Percentiles rank a stretch among this genome's conserved stretches.
Conservation (phyloP, 2,888 invertebrate genomes). For the Penaeus monodon region DNA sequence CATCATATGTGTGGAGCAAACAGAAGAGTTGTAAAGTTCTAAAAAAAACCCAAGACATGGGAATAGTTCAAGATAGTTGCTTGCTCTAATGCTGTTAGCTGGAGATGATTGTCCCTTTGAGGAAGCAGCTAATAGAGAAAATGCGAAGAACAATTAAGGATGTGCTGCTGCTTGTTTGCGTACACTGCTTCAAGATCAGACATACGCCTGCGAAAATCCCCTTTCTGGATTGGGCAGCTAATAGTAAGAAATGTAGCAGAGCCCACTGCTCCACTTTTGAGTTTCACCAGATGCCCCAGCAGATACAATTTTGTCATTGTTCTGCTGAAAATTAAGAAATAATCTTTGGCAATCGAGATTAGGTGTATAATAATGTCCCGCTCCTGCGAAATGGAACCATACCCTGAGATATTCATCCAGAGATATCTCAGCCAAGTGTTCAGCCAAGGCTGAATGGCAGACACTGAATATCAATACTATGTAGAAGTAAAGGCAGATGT, state of each 20-base stretch:
- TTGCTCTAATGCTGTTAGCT: conserved; percentile 79
- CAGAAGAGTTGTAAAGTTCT: conserved; percentile 82
- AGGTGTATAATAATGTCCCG: conserved; percentile 75
- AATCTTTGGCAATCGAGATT: conserved; percentile 78
- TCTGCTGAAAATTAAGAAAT: conserved; percentile 69
- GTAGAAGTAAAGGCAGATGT: conserved; percentile 74
- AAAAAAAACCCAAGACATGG: conserved; percentile 85
- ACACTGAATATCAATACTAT: conserved; percentile 33
- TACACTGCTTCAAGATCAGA: conserved; percentile 81
- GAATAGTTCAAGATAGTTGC: conserved; percentile 81
- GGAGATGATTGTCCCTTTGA: conserved; percentile 82
- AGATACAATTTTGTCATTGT: conserved; percentile 56
- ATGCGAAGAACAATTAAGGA: conserved; percentile 85
- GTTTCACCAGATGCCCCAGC: conserved; percentile 46
- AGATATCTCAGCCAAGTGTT: conserved; percentile 32
- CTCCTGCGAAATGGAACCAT: conserved; percentile 27
- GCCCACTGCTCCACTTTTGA: conserved; percentile 71
- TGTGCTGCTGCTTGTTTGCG: conserved; percentile 86
- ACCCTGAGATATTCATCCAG: conserved; percentile 30
- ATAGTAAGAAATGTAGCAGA: conserved; percentile 84
- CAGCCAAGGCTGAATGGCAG: conserved; percentile 36
- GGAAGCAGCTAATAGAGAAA: conserved; percentile 85
- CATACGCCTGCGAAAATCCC: conserved; percentile 78
- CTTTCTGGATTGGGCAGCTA: conserved; percentile 81
- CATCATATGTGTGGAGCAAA: conserved; percentile 75